Conservation (phyloP, 2,888 invertebrate genomes). For the Leptinotarsa tumamoca region DNA sequence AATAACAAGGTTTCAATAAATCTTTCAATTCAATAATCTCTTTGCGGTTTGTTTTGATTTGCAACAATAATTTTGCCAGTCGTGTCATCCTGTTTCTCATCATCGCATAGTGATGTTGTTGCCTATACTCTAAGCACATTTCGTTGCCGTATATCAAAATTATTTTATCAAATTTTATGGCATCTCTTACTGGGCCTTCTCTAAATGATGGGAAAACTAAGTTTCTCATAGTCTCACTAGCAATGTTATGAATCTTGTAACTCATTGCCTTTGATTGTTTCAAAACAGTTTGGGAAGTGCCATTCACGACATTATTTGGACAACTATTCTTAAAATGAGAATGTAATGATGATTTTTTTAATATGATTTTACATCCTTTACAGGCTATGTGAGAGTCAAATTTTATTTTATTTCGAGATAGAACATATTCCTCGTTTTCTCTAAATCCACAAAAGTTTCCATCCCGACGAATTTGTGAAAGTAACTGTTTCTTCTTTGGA, state of each 20-base stretch:
- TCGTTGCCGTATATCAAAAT: constrained; percentile 21
- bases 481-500: too few relatives aligned
- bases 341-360: too few relatives aligned
- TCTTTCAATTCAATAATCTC: not conserved
- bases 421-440: too few relatives aligned
- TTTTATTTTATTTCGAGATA: too few relatives aligned
- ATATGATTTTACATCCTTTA: too few relatives aligned
- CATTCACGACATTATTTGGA: too few relatives aligned
- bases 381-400: too few relatives aligned
- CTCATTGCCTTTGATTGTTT: not conserved
- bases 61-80: constrained; percentile 12
- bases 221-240: constrained; percentile 2
- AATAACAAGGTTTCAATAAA: not conserved
- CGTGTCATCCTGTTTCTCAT: constrained; percentile 17
- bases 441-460: too few relatives aligned
- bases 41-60: not conserved
- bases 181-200: constrained; percentile 15
- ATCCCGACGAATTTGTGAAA: too few relatives aligned
- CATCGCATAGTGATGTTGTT: constrained; percentile 17
- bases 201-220: constrained; percentile 24
- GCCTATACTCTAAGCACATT: constrained; percentile 21
- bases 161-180: constrained; percentile 18
- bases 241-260: constrained; percentile 22
- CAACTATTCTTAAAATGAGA: too few relatives aligned
- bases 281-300: too few relatives aligned